Evolutionary conservation across 2,797 vertebrate species (phyloP), one percentile per base, ranked within the genome.

Genomic region (Cuniculus paca): DNA sequence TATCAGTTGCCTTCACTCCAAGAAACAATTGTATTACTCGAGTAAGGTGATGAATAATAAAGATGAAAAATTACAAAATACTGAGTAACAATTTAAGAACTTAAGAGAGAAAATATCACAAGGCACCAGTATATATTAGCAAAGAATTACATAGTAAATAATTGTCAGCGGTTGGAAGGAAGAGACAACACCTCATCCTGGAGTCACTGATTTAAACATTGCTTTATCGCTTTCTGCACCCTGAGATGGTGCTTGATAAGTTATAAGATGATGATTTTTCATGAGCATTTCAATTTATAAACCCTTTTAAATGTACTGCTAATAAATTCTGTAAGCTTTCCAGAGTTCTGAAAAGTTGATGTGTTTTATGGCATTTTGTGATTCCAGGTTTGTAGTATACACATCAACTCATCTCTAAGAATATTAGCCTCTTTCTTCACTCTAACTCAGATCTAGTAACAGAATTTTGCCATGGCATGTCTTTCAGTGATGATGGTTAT

Each of bases 21-120:
- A 31, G n/a, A 56, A 45, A 58, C 19, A 77, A 45, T 26, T 75
- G 22, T 39, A 60, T 50, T 82, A 36, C 79, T 89, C 42, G 52
- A 61, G 19, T 39, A 70, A 54, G 36, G 17, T 80, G 13, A 84
- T 31, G 42, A 39, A 60, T 65, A 42, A 80, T 58, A 74, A 75
- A 65, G 28, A 68, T 81, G 68, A 65, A 90, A 90, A 77, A 48
- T 79, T 65, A 88, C 6, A 74, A 88, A 84, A 74, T 72, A 78
- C 3, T 56, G 63, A 90, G 48, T 74, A 61, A 83, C 4, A 56
- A 52, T 45, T 78, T 60, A 83, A 91, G 83, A 83, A 78, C 60
- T 91, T 91, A 88, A 87, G 48, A 84, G 60, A 75, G 11, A 61
- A 94, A 84, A 6, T 89, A 85, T 36, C 63, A 68, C 50, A 85